A percentile compares a stretch with the other conserved stretches of the same genome.
These are phyloP conservation scores for Arrhamphus sclerolepis DNA, from an alignment of 2,797 vertebrate genomes.

Conservation along the genomic window DNA sequence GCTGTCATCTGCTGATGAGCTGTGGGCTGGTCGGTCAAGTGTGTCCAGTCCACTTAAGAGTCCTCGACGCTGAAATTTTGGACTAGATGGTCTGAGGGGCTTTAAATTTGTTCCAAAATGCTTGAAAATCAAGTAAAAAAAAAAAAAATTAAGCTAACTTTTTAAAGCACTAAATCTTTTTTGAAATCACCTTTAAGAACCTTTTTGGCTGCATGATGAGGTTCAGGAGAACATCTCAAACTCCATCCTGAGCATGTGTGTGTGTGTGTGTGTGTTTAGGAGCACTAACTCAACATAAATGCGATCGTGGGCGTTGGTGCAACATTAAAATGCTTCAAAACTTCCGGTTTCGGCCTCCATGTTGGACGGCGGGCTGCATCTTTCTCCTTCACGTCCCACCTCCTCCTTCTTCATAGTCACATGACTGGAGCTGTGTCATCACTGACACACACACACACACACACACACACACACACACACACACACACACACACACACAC, in stretches of 20 bases:
- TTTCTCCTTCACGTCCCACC: constrained; percentile 57
- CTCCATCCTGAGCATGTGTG: not conserved
- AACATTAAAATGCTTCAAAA: not conserved
- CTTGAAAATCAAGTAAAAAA: not conserved
- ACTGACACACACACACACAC: constrained; percentile 29
- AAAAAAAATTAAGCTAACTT: accelerated
- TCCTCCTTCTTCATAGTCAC: constrained; percentile 51
- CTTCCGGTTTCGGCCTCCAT: constrained; percentile 58
- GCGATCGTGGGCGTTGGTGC: not conserved
- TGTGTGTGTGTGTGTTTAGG: not conserved
- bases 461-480: constrained; percentile 34
- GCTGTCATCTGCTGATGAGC: constrained; percentile 42
- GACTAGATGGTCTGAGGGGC: not conserved
- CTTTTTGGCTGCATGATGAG: too few species aligned
- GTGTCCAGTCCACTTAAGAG: too few species aligned
- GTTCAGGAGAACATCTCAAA: too few species aligned
- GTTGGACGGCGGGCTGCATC: constrained; percentile 20
- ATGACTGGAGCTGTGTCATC: constrained; percentile 58
- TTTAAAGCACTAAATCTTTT: too few species aligned
- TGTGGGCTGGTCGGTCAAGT: constrained; percentile 11
- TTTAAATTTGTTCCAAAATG: not conserved
- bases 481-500: constrained; percentile 30
- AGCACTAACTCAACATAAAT: not conserved
- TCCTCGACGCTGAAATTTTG: not conserved
- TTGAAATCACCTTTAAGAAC: too few species aligned